Evolutionary conservation across 2,888 invertebrate genomes (phyloP).

Genomic region (Alloplasta piceator): DNA sequence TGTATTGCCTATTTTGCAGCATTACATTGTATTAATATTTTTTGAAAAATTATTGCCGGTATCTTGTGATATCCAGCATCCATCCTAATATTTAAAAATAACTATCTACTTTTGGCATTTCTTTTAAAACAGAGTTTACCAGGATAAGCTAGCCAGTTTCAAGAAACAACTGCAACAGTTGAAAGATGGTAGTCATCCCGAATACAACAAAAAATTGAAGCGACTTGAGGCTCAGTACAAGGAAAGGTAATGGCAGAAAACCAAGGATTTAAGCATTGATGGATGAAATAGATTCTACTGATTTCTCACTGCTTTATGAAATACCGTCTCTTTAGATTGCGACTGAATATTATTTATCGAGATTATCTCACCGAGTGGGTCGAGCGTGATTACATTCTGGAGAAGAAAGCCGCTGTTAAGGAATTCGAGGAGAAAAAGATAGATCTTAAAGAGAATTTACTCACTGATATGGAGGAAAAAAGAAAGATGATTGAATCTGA

Average conservation of each 20-base stretch:
- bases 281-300: no score
- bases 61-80: no score
- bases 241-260: slow-evolving; percentile 85
- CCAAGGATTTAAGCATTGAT: slow-evolving; percentile 4
- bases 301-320: not conserved
- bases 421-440: slow-evolving; percentile 98
- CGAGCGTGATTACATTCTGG: slow-evolving; percentile 93
- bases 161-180: slow-evolving; percentile 96
- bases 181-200: slow-evolving; percentile 93
- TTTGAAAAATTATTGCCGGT: no score
- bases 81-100: no score
- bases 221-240: slow-evolving; percentile 92
- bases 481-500: slow-evolving; percentile 95
- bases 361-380: slow-evolving; percentile 94
- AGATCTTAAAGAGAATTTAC: slow-evolving; percentile 94
- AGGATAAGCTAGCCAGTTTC: slow-evolving; percentile 94
- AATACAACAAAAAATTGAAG: slow-evolving; percentile 92
- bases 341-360: slow-evolving; percentile 90
- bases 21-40: no score
- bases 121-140: slow-evolving; percentile 89
- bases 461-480: slow-evolving; percentile 97
- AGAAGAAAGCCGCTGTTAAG: slow-evolving; percentile 94
- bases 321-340: slow-evolving; percentile 81
- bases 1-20: no score
- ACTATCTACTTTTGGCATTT: no score